phyloP scores from a whole-genome alignment of 2,113 vertebrate species.

The human region DNA sequence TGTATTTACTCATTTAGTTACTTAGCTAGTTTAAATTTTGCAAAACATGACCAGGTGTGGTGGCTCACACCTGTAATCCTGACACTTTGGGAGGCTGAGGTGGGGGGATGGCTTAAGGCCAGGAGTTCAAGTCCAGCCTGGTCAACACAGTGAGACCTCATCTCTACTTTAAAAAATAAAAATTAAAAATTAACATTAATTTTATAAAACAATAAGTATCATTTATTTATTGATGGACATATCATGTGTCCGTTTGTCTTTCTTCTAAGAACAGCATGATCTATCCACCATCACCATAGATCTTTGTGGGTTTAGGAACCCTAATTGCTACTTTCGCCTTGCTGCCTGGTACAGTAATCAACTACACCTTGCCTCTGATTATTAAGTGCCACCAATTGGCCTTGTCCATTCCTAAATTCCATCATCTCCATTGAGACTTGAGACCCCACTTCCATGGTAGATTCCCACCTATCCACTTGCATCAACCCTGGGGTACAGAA shows the following conservation, averaged over 20 bases:
- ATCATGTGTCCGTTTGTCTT: background rate
- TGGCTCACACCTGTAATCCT: too few relatives aligned
- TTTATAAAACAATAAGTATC: too few relatives aligned
- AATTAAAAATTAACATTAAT: too few relatives aligned
- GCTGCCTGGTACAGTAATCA: background rate
- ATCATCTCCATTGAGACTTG: background rate
- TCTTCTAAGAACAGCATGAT: background rate
- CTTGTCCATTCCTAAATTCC: background rate
- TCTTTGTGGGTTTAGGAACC: background rate
- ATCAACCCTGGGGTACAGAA: background rate
- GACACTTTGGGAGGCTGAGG: too few relatives aligned
- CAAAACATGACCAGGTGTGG: background rate
- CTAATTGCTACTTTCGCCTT: background rate
- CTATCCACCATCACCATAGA: background rate
- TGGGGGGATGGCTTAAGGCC: too few relatives aligned
- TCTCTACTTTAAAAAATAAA: too few relatives aligned
- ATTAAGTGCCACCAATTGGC: too few relatives aligned
- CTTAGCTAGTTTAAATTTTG: background rate
- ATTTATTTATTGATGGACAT: too few relatives aligned
- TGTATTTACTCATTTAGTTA: background rate
- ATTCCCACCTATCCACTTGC: background rate
- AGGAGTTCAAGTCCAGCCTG: too few relatives aligned
- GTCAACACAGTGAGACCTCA: too few relatives aligned
- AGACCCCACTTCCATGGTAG: background rate
- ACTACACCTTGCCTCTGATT: background rate